A percentile compares a stretch with the other conserved stretches of the same genome.
phyloP scores from a whole-genome alignment of 1,140 invertebrate genomes.

The Caerostris darwini region DNA sequence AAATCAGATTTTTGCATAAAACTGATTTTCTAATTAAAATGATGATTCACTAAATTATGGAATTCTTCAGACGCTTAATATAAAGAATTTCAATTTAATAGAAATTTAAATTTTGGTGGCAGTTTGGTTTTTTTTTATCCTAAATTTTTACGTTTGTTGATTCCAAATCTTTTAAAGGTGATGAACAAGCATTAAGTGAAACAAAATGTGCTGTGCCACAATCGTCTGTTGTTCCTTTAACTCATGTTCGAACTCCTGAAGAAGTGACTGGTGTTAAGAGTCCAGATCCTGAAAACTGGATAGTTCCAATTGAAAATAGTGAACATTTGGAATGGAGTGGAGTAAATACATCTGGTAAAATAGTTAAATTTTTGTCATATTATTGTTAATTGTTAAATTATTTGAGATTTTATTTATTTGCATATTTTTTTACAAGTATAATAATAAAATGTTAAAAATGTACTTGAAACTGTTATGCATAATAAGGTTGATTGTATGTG shows the following conservation, averaged over 20 bases:
- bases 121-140: no score
- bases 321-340: slow-evolving; percentile 81
- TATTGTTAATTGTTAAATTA: background rate
- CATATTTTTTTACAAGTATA: no score
- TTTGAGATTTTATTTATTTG: no score
- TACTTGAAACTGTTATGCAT: no score
- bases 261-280: slow-evolving; percentile 90
- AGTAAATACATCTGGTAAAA: slow-evolving; percentile 77
- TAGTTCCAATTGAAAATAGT: slow-evolving; percentile 94
- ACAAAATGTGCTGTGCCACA: slow-evolving; percentile 44
- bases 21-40: no score
- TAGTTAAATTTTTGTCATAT: background rate
- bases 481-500: no score
- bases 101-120: no score
- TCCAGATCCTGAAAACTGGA: slow-evolving; percentile 96
- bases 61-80: no score
- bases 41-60: no score
- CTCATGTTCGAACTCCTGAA: slow-evolving; percentile 94
- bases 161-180: slow-evolving; percentile 4
- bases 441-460: no score
- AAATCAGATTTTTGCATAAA: no score
- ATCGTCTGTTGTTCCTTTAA: slow-evolving; percentile 84
- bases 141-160: background rate
- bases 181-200: slow-evolving; percentile 36
- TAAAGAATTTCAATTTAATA: no score